Evolutionary conservation across 2,888 invertebrate species (phyloP), one percentile per base, ranked within the genome.

Genomic region (Cylindroiulus punctatus): DNA sequence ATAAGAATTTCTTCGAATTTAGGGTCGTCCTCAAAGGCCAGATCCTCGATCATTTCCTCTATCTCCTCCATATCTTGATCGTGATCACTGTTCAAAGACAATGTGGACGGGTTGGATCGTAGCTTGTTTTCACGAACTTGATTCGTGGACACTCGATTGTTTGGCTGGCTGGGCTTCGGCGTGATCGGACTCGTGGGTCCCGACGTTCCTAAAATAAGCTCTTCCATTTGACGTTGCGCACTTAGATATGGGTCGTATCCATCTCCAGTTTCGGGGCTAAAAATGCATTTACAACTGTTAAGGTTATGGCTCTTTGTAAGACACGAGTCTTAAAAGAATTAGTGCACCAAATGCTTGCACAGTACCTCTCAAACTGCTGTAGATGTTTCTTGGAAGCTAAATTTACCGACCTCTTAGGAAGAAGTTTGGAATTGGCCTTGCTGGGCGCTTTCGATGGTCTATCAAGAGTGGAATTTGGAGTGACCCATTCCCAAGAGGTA

Each of bases 161-260:
- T 36, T 36, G 17, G 19, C 17, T 30, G 32, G 32, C 7, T n/a
- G n/a, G 36, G n/a, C 30, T 52, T 85, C 12, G 65, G 57, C 14
- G 76, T 7, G 19, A 65, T n/a, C 0, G 52, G 65, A 22, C 65
- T 42, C 32, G 36, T 65, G 40, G 84, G 81, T n/a, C 86, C 42
- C 19, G 42, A n/a, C 26, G 65, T 82, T 0, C 26, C 26, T 1
- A 47, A 57, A 65, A 96, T 94, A 52, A 96, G 93, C 90, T 96
- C 95, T 91, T 94, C 94, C 92, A 96, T 93, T 92, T 96, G 96
- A 88, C 94, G 94, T 91, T 96, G 95, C 84, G 96, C 96, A 88
- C 94, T 94, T 88, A 94, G 91, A 91, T 95, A 96, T 85, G 96
- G 96, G 91, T 96, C 95, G 91, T 96, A 95, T 89, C 91, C 65